A percentile compares a stretch with the other conserved stretches of the same genome.
Conservation (phyloP, 1,140 invertebrate species). For the Heliconius himera region DNA sequence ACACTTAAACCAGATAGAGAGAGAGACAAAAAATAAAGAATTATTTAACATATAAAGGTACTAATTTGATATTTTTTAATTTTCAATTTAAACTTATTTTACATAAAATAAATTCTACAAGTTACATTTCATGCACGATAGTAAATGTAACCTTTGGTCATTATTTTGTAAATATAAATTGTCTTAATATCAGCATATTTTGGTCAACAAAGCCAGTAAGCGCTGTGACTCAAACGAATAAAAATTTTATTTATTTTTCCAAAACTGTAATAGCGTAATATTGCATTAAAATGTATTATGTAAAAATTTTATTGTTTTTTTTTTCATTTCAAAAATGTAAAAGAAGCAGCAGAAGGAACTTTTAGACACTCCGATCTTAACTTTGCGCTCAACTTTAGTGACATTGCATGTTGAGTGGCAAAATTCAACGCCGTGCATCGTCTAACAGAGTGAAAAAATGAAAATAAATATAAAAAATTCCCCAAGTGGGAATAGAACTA, state of each 20-base stretch:
- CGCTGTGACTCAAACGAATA: conserved; percentile 45
- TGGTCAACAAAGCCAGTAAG: conserved; percentile 43
- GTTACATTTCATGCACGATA: background rate
- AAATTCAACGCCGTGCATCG: no score
- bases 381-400: no score
- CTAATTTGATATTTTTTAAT: background rate
- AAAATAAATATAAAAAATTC: no score
- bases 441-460: no score
- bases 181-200: conserved; percentile 36
- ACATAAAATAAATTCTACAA: no score
- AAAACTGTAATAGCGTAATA: conserved; percentile 48
- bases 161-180: conserved; percentile 41
- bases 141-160: conserved; percentile 5
- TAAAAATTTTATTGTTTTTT: conserved; percentile 46
- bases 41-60: background rate
- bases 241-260: conserved; percentile 54
- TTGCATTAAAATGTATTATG: conserved; percentile 48
- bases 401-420: background rate
- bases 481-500: no score
- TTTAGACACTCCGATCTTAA: background rate
- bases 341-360: no score
- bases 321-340: conserved; percentile 17
- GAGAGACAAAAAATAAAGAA: no score
- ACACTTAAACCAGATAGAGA: no score
- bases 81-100: background rate